These are phyloP conservation scores for Lycaon pictus DNA, from an alignment of 2,113 vertebrate species.

Conservation along the genomic window DNA sequence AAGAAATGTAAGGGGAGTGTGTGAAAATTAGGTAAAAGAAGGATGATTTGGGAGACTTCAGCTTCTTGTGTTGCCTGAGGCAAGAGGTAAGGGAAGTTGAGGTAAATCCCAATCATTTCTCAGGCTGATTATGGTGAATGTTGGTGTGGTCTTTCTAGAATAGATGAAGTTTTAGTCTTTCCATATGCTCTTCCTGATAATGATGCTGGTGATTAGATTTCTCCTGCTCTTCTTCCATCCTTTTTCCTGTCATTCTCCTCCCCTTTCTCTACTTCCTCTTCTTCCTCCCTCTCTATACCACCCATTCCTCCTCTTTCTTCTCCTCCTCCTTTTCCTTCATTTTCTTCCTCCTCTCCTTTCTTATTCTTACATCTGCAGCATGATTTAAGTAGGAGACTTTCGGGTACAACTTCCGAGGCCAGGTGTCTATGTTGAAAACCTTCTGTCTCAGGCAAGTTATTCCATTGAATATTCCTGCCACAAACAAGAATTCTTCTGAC, in stretches of 20 bases:
- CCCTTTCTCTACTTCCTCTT: background rate
- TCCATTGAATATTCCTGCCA: background rate
- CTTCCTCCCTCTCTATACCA: background rate
- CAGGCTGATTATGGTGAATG: background rate
- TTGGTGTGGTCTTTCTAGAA: background rate
- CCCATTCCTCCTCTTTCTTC: too few relatives aligned
- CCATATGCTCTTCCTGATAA: background rate
- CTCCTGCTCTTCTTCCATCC: background rate
- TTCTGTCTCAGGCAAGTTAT: background rate
- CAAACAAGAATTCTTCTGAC: background rate
- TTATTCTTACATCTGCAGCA: background rate
- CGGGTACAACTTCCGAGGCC: background rate
- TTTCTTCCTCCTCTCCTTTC: background rate
- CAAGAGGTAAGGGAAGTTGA: background rate
- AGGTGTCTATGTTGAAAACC: background rate
- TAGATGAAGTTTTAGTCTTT: background rate
- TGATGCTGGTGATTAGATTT: background rate
- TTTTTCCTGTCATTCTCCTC: background rate
- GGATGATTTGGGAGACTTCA: background rate
- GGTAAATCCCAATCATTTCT: background rate
- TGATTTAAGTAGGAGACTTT: background rate
- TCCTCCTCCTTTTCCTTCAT: background rate
- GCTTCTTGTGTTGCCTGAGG: background rate
- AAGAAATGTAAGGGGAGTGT: background rate
- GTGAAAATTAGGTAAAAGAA: background rate